Evolutionary conservation across 2,888 invertebrate genomes (phyloP).

Genomic region (Yponomeuta malinellus): DNA sequence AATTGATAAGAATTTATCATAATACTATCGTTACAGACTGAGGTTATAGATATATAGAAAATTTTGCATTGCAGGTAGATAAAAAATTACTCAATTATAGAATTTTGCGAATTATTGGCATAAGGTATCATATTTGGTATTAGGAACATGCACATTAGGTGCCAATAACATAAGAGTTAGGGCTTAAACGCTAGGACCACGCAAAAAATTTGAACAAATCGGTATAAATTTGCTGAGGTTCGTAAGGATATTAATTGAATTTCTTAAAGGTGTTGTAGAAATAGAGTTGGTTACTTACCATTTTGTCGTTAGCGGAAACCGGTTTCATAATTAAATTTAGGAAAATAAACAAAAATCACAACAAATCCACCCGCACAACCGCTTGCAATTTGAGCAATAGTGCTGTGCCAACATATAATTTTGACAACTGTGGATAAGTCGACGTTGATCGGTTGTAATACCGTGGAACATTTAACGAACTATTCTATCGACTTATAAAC

Average conservation of each 20-base stretch:
- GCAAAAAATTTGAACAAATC: background rate
- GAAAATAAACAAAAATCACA: constrained; percentile 44
- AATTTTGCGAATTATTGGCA: no score
- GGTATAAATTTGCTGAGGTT: background rate
- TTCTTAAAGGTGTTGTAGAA: background rate
- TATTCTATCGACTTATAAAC: no score
- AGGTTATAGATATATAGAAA: no score
- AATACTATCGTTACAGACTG: no score
- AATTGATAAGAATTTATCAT: no score
- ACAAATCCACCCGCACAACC: constrained; percentile 55
- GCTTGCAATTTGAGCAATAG: constrained; percentile 46
- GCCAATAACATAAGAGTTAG: background rate
- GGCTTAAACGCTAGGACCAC: background rate
- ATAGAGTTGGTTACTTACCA: constrained; percentile 39
- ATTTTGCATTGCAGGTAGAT: no score
- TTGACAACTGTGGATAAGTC: background rate
- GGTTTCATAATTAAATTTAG: constrained; percentile 38
- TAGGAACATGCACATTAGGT: background rate
- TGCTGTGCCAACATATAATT: constrained; percentile 23
- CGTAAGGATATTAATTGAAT: background rate
- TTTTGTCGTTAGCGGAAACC: constrained; percentile 35
- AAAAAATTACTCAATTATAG: no score
- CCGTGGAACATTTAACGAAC: no score
- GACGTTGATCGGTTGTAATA: background rate
- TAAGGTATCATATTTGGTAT: background rate